Evolutionary conservation across 2,113 vertebrate species (phyloP).

Genomic region (Lampris megalopsis): DNA sequence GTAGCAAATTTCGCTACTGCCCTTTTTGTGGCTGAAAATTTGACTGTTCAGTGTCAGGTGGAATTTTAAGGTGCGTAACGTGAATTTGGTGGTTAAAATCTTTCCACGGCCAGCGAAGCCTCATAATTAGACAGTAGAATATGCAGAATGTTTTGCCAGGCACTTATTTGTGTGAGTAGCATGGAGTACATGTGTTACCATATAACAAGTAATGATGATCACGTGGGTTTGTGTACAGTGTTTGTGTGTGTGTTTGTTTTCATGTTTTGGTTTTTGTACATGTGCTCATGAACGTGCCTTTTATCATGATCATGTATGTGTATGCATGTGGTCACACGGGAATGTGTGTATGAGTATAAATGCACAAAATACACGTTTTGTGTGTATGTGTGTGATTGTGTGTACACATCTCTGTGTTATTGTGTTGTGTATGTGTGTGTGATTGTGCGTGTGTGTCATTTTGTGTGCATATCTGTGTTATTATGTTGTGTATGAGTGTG

Average conservation of each 20-base stretch:
- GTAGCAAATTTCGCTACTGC: no score
- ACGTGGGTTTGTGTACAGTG: not conserved
- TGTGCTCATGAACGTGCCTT: not conserved
- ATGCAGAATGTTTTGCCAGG: no score
- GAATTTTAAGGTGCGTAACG: no score
- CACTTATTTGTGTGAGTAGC: no score
- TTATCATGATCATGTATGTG: not conserved
- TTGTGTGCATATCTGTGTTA: conserved; percentile 11
- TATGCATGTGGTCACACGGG: not conserved
- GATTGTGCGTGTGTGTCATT: not conserved
- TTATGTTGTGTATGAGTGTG: not conserved
- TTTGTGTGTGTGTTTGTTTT: conserved; percentile 1
- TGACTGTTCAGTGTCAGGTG: no score
- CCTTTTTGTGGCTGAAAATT: no score
- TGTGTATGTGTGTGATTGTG: conserved; percentile 9
- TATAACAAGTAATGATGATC: no score
- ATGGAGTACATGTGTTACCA: no score
- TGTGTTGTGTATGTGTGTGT: not conserved
- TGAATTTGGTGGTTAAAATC: no score
- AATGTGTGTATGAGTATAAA: not conserved
- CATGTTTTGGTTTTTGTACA: no score
- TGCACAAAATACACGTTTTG: conserved; percentile 10
- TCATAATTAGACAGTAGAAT: no score
- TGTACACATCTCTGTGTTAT: conserved; percentile 5
- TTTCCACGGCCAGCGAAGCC: no score